Conservation (phyloP, 2,888 invertebrate genomes). For the Lymantria dispar region DNA sequence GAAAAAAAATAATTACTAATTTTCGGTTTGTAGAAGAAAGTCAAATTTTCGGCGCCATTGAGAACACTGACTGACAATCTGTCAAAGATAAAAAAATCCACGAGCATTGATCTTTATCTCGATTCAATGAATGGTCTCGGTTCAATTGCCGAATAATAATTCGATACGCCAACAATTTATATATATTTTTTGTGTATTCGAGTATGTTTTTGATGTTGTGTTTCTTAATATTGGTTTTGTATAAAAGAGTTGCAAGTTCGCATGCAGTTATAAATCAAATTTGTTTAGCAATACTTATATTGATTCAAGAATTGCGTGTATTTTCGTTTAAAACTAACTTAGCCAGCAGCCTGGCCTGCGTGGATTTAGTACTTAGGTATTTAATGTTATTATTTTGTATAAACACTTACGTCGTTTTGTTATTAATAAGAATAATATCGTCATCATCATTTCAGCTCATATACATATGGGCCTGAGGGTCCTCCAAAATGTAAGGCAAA, state of each 20-base stretch:
- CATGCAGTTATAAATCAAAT: neutral
- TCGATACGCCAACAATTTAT: slow-evolving; percentile 23
- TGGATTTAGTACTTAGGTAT: no score
- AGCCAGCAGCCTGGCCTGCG: no score
- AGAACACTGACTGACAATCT: neutral
- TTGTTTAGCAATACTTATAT: neutral
- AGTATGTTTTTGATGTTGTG: neutral
- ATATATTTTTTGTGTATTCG: slow-evolving; percentile 14
- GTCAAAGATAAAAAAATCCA: slow-evolving; percentile 15
- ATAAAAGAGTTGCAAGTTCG: neutral
- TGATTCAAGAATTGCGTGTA: no score
- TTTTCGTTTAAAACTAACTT: no score
- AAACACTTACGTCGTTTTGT: no score
- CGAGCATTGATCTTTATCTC: slow-evolving; percentile 15
- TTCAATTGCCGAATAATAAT: slow-evolving; percentile 22
- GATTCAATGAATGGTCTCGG: slow-evolving; percentile 22
- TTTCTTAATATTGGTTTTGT: neutral
- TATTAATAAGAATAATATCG: no score
- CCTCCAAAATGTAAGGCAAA: no score
- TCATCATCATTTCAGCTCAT: no score
- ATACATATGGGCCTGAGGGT: no score
- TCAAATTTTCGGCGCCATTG: slow-evolving; percentile 7
- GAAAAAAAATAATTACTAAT: no score
- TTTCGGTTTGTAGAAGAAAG: no score
- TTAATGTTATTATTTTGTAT: no score